Conservation (phyloP, 1,140 invertebrate genomes). For the Bombus vancouverensis region DNA sequence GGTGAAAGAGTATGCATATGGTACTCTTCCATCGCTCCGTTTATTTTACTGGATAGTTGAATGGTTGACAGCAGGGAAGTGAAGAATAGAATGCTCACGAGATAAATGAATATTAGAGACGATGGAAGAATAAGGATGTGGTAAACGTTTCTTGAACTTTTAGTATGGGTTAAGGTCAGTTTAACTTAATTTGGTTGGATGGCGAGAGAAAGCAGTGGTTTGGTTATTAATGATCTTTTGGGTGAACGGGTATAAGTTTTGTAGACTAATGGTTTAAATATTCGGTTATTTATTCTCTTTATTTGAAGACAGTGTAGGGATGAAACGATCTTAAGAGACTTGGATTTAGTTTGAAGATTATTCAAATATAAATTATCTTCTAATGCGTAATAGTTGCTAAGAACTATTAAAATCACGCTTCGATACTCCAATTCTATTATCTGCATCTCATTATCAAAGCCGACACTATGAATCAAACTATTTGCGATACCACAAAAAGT, state of each 20-base stretch:
- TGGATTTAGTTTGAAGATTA: too few relatives aligned
- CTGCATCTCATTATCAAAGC: background rate
- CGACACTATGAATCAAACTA: too few relatives aligned
- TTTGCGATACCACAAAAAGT: too few relatives aligned
- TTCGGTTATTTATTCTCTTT: background rate
- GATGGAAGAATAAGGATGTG: background rate
- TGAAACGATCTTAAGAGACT: background rate
- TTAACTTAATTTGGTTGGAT: background rate
- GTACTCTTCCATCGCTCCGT: fast-evolving
- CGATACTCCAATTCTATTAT: background rate
- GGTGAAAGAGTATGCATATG: too few relatives aligned
- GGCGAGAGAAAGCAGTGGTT: background rate
- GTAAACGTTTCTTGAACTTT: background rate
- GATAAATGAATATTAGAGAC: background rate
- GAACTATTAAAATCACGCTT: too few relatives aligned
- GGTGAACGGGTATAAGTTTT: background rate
- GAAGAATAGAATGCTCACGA: too few relatives aligned
- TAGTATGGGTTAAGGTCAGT: background rate
- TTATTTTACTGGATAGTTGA: too few relatives aligned
- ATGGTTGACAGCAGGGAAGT: background rate
- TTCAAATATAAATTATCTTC: too few relatives aligned
- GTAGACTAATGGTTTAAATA: background rate
- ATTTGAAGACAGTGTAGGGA: background rate
- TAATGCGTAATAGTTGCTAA: too few relatives aligned
- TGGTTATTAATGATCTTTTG: background rate